A percentile compares a stretch with the other conserved stretches of the same genome.
Evolutionary conservation across 2,888 invertebrate species (phyloP).

Genomic region (Eumacrocentrus americanus): DNA sequence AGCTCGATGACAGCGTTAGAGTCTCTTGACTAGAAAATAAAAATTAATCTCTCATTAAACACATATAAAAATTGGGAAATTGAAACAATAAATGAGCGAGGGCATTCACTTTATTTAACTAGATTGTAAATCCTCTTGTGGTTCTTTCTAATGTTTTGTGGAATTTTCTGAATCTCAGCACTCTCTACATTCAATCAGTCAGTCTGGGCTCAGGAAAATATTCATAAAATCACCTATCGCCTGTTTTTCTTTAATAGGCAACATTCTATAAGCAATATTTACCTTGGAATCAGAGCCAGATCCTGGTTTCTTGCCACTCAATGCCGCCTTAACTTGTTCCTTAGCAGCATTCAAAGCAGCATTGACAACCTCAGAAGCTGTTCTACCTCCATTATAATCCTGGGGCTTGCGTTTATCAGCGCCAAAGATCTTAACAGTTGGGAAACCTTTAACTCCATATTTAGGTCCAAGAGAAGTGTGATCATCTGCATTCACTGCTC

Average conservation of each 20-base stretch:
- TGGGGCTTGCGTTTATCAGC: slow-evolving; percentile 81
- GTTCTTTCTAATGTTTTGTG: too few relatives aligned
- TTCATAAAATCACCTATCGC: too few relatives aligned
- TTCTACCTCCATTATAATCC: slow-evolving; percentile 84
- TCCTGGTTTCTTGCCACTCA: slow-evolving; percentile 68
- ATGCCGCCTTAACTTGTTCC: slow-evolving; percentile 73
- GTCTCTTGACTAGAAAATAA: slow-evolving; percentile 49
- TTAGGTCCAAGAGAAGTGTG: slow-evolving; percentile 80
- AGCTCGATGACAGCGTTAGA: slow-evolving; percentile 82
- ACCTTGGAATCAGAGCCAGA: slow-evolving; percentile 25
- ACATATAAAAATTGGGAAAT: slow-evolving; percentile 25
- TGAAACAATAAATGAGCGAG: too few relatives aligned
- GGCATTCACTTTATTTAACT: too few relatives aligned
- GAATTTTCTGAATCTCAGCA: too few relatives aligned
- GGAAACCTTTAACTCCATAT: slow-evolving; percentile 89
- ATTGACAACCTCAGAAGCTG: slow-evolving; percentile 85
- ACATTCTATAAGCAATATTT: not conserved
- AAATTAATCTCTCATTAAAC: slow-evolving; percentile 30
- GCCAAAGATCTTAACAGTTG: slow-evolving; percentile 94
- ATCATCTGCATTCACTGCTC: slow-evolving; percentile 91
- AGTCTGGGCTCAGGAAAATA: too few relatives aligned
- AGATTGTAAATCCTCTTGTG: too few relatives aligned
- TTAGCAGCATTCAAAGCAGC: slow-evolving; percentile 80
- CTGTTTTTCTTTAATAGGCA: not conserved
- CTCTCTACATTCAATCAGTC: too few relatives aligned